phyloP scores from a whole-genome alignment of 1,140 invertebrate species.

The Anastrepha obliqua region DNA sequence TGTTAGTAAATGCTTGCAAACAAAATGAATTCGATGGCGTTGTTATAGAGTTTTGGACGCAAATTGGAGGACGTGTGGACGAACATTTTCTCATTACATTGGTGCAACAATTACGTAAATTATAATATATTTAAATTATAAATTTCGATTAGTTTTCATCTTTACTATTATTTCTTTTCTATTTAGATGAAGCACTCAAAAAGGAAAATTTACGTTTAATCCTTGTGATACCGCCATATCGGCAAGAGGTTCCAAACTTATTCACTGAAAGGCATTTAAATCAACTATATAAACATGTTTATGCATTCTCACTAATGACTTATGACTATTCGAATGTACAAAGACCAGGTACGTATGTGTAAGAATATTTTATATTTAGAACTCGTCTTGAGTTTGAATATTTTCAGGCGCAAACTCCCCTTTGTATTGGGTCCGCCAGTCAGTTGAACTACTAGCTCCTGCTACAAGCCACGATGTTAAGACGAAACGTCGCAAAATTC shows the following conservation, averaged over 20 bases:
- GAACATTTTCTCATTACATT: constrained; percentile 79
- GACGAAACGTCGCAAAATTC: constrained; percentile 83
- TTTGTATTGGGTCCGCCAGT: constrained; percentile 86
- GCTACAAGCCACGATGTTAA: constrained; percentile 76
- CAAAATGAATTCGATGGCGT: constrained; percentile 88
- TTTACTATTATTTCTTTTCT: constrained; percentile 19
- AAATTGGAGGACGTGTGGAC: constrained; percentile 82
- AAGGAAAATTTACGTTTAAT: constrained; percentile 79
- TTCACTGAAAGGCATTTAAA: constrained; percentile 88
- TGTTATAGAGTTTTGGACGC: constrained; percentile 92
- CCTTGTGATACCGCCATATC: constrained; percentile 89
- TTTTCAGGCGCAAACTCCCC: constrained; percentile 87
- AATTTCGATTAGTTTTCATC: not conserved
- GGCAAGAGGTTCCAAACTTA: constrained; percentile 81
- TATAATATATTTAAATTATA: not conserved
- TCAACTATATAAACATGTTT: constrained; percentile 83
- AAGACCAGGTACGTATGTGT: constrained; percentile 79
- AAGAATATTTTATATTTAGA: not conserved
- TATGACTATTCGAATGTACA: constrained; percentile 93
- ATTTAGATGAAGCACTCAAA: constrained; percentile 66
- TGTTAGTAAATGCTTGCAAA: constrained; percentile 79
- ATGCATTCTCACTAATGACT: constrained; percentile 94
- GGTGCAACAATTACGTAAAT: constrained; percentile 79
- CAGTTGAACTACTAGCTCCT: constrained; percentile 84
- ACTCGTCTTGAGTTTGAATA: constrained; percentile 23